phyloP scores from a whole-genome alignment of 2,113 vertebrate genomes.

The Bos javanicus region DNA sequence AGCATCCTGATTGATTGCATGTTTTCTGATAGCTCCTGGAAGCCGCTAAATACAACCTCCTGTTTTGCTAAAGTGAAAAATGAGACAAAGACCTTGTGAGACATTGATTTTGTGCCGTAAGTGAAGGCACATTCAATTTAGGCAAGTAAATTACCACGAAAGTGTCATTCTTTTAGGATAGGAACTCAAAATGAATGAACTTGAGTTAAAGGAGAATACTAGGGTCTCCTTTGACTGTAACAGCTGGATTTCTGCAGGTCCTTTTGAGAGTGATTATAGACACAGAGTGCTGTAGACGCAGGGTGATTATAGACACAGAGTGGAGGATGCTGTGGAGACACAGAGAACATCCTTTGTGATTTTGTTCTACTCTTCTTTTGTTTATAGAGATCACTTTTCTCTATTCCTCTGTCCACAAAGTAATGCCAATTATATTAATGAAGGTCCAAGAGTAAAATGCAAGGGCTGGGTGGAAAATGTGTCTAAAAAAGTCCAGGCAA shows the following conservation, averaged over 20 bases:
- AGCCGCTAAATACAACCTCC: background rate
- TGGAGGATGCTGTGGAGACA: background rate
- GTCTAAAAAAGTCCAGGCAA: background rate
- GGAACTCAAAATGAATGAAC: background rate
- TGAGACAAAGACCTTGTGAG: background rate
- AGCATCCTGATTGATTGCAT: background rate
- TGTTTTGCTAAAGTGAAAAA: background rate
- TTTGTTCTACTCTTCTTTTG: background rate
- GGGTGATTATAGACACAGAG: background rate
- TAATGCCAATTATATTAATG: background rate
- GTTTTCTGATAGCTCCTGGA: background rate
- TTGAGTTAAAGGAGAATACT: background rate
- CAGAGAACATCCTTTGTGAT: background rate
- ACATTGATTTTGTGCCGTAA: background rate
- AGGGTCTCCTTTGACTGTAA: background rate
- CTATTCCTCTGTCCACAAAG: background rate
- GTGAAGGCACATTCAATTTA: background rate
- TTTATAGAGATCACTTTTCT: background rate
- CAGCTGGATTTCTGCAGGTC: rapidly evolving
- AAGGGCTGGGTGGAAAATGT: background rate
- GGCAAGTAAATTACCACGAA: background rate
- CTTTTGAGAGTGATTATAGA: background rate
- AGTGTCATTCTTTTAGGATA: background rate
- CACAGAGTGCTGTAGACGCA: background rate
- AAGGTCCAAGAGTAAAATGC: background rate